phyloP scores from a whole-genome alignment of 37 sponge, comb jelly and placozoan species.

The Beroe forskalii region DNA sequence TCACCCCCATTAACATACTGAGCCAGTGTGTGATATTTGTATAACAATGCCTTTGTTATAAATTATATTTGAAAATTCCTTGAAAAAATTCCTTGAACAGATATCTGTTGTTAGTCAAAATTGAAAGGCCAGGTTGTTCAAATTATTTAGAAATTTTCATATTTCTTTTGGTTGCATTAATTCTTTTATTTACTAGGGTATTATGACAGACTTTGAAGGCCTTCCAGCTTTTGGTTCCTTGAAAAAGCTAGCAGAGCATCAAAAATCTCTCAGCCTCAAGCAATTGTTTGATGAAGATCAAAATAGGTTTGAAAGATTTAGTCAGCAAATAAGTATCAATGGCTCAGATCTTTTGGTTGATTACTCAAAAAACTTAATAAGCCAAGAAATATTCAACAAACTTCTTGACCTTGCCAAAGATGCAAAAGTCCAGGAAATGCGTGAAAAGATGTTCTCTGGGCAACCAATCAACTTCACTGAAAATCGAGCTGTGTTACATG shows the following conservation, averaged over 20 bases:
- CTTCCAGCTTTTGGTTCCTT: background rate
- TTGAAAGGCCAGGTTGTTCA: too few relatives aligned
- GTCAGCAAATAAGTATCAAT: constrained; percentile 65
- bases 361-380: constrained; percentile 82
- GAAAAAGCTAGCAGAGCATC: constrained; percentile 17
- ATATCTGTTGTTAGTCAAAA: too few relatives aligned
- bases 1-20: too few relatives aligned
- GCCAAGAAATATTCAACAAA: constrained; percentile 78
- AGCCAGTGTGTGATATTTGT: too few relatives aligned
- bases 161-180: too few relatives aligned
- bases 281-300: constrained; percentile 82
- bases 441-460: constrained; percentile 64
- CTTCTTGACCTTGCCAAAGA: constrained; percentile 89
- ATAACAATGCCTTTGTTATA: too few relatives aligned
- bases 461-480: constrained; percentile 99
- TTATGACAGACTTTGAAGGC: constrained; percentile 30
- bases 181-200: too few relatives aligned
- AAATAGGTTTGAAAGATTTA: constrained; percentile 80
- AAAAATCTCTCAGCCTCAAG: constrained; percentile 71
- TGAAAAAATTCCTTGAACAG: too few relatives aligned
- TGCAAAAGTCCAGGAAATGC: constrained; percentile 79
- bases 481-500: constrained; percentile 95
- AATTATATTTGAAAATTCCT: too few relatives aligned
- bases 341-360: constrained; percentile 78
- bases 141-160: too few relatives aligned